Base-by-base conservation (phyloP, 2,797 vertebrate genomes). In the Eurystomus glaucurus region DNA sequence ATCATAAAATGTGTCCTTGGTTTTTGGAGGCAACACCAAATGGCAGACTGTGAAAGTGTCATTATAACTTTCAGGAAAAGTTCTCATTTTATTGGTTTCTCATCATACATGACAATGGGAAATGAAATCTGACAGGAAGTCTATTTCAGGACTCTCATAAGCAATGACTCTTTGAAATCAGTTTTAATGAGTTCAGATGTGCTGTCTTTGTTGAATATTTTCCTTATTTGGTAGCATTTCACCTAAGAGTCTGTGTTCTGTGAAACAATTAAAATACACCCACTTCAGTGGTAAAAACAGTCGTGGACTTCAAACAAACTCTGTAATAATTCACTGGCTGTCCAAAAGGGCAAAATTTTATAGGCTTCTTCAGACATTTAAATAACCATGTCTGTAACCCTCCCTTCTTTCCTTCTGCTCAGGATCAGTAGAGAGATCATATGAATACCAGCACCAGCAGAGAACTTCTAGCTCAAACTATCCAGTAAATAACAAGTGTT, bases 91-190 rank as follows among this genome's bases (percentile, higher is more conserved):
- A 91, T 85, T 88, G n/a, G 48, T 93, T 95, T 96, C 17, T 93
- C 5, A 23, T 94, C 45, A 71, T 77, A 78, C 15, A 31, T 41
- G 39, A 78, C 23, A 91, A 89, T 29, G 70, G 65, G 35, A 96
- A 96, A 94, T 90, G 22, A 94, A 90, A 88, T 90, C 12, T 25
- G 25, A 16, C 69, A 86, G 37, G 22, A 86, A 84, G 9, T 78
- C 8, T 75, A 21, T 90, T 90, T 91, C 35, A 74, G 16, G 37
- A 74, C 60, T 90, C n/a, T 31, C 5, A 6, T 31, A 93, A 85
- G 9, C 37, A 90, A 85, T 37, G 9, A 29, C 26, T 77, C 16
- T 66, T 68, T 94, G 88, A 96, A 95, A 86, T 80, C 54, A 43
- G 22, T 93, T 90, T 15, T 39, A 75, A 88, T 60, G 74, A 90